These are phyloP conservation scores for Microctenopoma lineatum DNA, from an alignment of 2,797 vertebrate species.

Conservation along the genomic window DNA sequence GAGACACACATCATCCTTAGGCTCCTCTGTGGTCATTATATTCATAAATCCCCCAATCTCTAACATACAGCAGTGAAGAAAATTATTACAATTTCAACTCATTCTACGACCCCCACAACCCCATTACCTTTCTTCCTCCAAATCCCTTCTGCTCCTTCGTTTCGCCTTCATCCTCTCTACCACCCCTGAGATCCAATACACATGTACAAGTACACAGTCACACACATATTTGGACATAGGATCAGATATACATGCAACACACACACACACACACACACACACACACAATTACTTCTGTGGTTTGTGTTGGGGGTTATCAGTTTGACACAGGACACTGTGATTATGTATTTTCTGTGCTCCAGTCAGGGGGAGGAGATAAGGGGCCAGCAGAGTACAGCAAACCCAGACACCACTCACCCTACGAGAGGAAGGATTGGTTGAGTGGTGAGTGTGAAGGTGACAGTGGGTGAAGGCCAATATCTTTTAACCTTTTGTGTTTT, in stretches of 20 bases:
- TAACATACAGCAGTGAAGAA: conserved; percentile 72
- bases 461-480: conserved; percentile 38
- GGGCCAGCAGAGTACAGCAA: conserved; percentile 56
- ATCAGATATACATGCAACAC: conserved; percentile 23
- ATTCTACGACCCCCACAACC: conserved; percentile 70
- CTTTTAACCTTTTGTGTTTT: conserved; percentile 39
- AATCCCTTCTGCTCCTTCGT: conserved; percentile 57
- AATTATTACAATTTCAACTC: conserved; percentile 77
- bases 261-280: conserved; percentile 14
- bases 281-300: conserved; percentile 33
- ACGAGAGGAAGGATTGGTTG: conserved; percentile 20
- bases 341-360: conserved; percentile 76
- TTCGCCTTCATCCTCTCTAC: conserved; percentile 58
- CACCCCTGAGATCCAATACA: conserved; percentile 62
- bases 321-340: conserved; percentile 75
- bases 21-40: conserved; percentile 75
- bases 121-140: conserved; percentile 73
- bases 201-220: conserved; percentile 32
- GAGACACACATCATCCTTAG: conserved; percentile 72
- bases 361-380: conserved; percentile 71
- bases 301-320: conserved; percentile 76
- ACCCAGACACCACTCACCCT: conserved; percentile 65
- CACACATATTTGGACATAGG: conserved; percentile 28
- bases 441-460: conserved; percentile 40
- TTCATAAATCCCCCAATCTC: conserved; percentile 81